Evolutionary conservation across 2,888 invertebrate genomes (phyloP), one percentile per base, ranked within the genome.

Genomic region (Deroplatys truncata): DNA sequence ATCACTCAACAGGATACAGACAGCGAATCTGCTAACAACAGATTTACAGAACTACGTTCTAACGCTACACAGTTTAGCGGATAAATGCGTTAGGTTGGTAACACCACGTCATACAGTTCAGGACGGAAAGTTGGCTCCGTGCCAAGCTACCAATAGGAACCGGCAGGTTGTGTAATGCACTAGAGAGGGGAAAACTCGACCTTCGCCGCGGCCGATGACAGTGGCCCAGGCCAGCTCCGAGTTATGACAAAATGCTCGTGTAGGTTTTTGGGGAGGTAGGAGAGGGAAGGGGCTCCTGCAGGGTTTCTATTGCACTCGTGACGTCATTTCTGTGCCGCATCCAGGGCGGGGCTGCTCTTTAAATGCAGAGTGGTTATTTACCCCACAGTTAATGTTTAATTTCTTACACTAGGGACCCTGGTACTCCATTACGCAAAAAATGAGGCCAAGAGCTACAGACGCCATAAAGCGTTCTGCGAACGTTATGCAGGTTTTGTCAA

Each of bases 201-300:
- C 90, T 90, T 90, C 90, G 86, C 82, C 88, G 90, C 89, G 90
- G 90, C 83, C 90, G 88, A 88, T 90, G 90, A 90, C 90, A 90
- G 90, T 90, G 90, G 88, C 89, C 85, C 90, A 89, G 88, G 90
- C 83, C 90, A 88, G 88, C 43, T 43, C 83, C 87, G 82, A 56
- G 86, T 82, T 86, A 86, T 86, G 86, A 86, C 86, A 86, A 82
- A 87, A 82, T 82, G 87, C 56, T 25, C 25, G 82, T 35, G 87
- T 87, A 87, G 82, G 83, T 31, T 86, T 86, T 86, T 85, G 87
- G 86, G 28, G 31, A 1, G 72, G n/a, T 20, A 29, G 29, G 85
- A 28, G 84, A 29, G 31, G n/a, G 84, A 28, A 88, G 86, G 84
- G 84, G 87, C 87, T 85, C 85, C 88, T 86, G 90, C 89, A 89